Evolutionary conservation across 1,140 invertebrate species (phyloP).

Genomic region (Battus philenor): DNA sequence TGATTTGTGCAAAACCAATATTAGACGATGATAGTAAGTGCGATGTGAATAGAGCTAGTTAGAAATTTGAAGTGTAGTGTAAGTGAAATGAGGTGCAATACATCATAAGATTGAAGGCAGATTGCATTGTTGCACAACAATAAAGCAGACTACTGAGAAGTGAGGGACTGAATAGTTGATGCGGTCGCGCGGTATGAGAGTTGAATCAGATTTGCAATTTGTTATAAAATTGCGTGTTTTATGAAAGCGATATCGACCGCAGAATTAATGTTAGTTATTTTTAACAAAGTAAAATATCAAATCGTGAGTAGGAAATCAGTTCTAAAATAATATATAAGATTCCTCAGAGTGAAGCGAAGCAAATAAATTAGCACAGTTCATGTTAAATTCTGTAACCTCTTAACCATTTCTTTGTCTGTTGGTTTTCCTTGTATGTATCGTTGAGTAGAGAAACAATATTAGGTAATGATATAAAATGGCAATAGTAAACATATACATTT

Average conservation of each 20-base stretch:
- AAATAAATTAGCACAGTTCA: too few species aligned
- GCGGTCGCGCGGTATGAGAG: constrained; percentile 58
- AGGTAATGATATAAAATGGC: too few species aligned
- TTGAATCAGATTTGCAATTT: constrained; percentile 59
- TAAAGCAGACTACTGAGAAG: constrained; percentile 50
- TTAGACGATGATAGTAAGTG: constrained; percentile 46
- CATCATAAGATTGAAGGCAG: constrained; percentile 52
- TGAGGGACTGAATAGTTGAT: constrained; percentile 45
- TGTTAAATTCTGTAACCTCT: too few species aligned
- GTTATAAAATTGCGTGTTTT: constrained; percentile 37
- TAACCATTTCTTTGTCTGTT: too few species aligned
- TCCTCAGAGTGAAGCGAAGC: too few species aligned
- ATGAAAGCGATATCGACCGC: constrained; percentile 16
- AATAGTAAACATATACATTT: too few species aligned
- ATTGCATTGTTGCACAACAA: constrained; percentile 63
- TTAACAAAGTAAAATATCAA: too few species aligned
- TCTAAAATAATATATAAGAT: too few species aligned
- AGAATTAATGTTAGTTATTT: constrained; percentile 6
- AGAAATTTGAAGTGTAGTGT: constrained; percentile 45
- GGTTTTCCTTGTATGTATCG: too few species aligned
- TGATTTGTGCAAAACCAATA: constrained; percentile 70
- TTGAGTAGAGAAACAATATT: too few species aligned
- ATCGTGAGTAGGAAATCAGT: too few species aligned
- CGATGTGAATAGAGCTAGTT: constrained; percentile 44
- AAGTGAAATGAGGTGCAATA: constrained; percentile 64